Base-by-base conservation (phyloP, 2,888 invertebrate species). In the Drosophila merina region DNA sequence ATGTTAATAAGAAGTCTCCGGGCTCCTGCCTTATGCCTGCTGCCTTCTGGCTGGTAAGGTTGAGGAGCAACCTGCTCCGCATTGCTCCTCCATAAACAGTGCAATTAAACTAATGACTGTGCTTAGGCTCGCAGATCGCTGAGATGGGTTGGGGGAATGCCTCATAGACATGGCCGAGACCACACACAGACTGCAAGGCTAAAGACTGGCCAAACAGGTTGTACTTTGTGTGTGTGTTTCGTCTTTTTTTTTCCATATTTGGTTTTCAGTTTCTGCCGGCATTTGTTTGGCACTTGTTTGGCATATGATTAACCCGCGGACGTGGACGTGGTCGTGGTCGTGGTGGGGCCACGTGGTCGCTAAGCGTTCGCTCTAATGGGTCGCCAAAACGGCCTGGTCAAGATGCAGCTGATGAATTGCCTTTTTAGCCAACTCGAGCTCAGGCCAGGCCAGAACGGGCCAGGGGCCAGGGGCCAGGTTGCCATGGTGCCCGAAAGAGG, bases 21-120 rank as follows among this genome's bases (percentile, higher is more conserved):
- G 40, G 8, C 8, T 0, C 14, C 7, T 3, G 6, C 10, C 10
- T 8, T 7, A 20, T 7, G 42, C 54, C 28, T 48, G 20, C 7
- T 3, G 6, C 10, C 10, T 8, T 7, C 30, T 7, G 42, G 57
- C 28, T 48, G 20, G 20, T 20, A 20, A 40, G 49, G 67, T 36
- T 36, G 60, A 31, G 51, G 66, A 54, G 44, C 60, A 69, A 56
- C 56, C 72, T 64, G 71, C 31, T 28, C 50, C 48, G 8, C 57
- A 72, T 26, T 70, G 69, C 62, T 59, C 55, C 74, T 73, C 76
- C 85, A 86, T 85, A 87, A 87, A 88, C 84, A 88, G 82, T 71
- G 80, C 88, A 77, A 86, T 86, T 88, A 88, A 85, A 80, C 75
- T 83, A 88, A 88, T 86, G 88, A 83, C 75, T 75, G 74, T 78